Evolutionary conservation across 1,140 invertebrate species (phyloP).

Genomic region (Nasonia longicornis): DNA sequence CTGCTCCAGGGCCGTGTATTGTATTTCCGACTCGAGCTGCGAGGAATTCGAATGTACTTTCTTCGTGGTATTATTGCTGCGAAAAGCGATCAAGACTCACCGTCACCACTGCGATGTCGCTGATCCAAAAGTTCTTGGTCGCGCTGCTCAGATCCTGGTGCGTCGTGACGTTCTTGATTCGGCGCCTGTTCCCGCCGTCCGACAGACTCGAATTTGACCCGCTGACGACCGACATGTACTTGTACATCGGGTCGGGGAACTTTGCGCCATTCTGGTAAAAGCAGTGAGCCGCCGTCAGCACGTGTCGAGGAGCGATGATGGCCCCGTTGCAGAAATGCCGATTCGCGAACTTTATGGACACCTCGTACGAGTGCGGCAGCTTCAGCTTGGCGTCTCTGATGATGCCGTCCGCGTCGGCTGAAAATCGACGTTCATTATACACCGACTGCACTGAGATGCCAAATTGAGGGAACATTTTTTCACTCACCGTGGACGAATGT

Average conservation of each 20-base stretch:
- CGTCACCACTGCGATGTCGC: constrained; percentile 31
- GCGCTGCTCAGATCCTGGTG: constrained; percentile 15
- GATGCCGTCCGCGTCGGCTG: not conserved
- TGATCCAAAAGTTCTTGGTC: constrained; percentile 22
- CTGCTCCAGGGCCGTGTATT: constrained; percentile 21
- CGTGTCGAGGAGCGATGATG: constrained; percentile 11
- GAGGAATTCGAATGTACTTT: not conserved
- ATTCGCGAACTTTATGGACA: constrained; percentile 8
- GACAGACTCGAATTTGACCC: constrained; percentile 7
- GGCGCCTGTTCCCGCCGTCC: not conserved
- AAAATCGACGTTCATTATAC: not conserved
- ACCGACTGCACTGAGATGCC: too few species aligned
- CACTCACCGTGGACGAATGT: too few species aligned
- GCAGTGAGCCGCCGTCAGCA: constrained; percentile 31
- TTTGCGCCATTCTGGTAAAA: constrained; percentile 24
- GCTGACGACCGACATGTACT: constrained; percentile 29
- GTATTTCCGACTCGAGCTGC: constrained; percentile 27
- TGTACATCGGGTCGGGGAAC: constrained; percentile 24
- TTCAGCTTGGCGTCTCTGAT: not conserved
- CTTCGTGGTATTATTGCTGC: too few species aligned
- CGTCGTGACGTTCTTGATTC: constrained; percentile 25
- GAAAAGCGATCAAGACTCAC: constrained; percentile 1
- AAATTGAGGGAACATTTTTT: not conserved
- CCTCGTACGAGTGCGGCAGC: constrained; percentile 39
- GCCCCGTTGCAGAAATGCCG: constrained; percentile 20